A percentile compares a stretch with the other conserved stretches of the same genome.
phyloP scores from a whole-genome alignment of 1,140 invertebrate genomes.

The Pararge aegeria region DNA sequence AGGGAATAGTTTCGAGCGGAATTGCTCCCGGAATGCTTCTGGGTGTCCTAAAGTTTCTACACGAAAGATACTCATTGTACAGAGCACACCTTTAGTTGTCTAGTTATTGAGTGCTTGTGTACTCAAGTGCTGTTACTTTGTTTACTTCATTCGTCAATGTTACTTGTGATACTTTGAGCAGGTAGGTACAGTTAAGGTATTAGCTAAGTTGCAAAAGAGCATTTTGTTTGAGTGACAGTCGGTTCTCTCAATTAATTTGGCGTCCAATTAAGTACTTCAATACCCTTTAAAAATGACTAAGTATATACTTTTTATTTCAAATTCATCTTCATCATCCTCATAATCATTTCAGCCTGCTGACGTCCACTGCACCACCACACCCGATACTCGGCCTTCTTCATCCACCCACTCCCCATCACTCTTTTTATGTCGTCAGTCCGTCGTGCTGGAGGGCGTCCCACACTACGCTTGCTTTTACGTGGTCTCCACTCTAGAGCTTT shows the following conservation, averaged over 20 bases:
- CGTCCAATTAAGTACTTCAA: neutral
- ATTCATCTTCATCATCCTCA: too few relatives aligned
- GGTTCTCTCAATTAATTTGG: neutral
- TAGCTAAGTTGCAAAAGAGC: neutral
- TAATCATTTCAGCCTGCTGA: too few relatives aligned
- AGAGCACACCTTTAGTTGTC: conserved; percentile 50
- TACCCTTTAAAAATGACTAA: too few relatives aligned
- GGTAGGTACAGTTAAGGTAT: neutral
- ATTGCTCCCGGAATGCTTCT: conserved; percentile 57
- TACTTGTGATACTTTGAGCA: neutral
- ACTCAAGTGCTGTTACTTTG: neutral
- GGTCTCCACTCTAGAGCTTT: too few relatives aligned
- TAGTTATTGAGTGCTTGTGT: conserved; percentile 11
- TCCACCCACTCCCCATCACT: too few relatives aligned
- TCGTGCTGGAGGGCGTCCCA: too few relatives aligned
- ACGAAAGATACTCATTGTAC: conserved; percentile 48
- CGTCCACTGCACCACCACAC: too few relatives aligned
- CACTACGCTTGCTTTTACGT: too few relatives aligned
- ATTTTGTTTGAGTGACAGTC: neutral
- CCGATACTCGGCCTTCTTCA: too few relatives aligned
- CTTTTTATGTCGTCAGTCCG: too few relatives aligned
- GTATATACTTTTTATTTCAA: too few relatives aligned
- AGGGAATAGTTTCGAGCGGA: conserved; percentile 57
- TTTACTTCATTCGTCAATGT: conserved; percentile 1
- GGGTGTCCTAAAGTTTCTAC: conserved; percentile 65